These are phyloP conservation scores for Troilus luridus DNA, from an alignment of 2,888 invertebrate genomes.

Conservation along the genomic window DNA sequence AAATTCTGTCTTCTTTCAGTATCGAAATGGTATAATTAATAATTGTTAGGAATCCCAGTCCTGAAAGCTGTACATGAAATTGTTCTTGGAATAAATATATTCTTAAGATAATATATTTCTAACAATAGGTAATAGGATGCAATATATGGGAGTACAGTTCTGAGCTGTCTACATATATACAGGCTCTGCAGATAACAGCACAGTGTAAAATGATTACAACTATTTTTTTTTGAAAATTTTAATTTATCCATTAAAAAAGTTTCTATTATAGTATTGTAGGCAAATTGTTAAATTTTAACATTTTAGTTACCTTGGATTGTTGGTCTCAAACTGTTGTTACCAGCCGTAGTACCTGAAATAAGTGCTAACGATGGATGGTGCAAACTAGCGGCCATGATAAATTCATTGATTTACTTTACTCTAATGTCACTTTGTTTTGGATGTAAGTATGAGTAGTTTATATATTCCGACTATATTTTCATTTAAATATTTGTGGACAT, in stretches of 20 bases:
- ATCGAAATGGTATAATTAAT: too few relatives aligned
- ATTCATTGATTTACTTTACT: not conserved
- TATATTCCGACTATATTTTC: not conserved
- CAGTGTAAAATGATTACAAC: too few relatives aligned
- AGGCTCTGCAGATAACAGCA: too few relatives aligned
- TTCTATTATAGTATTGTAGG: too few relatives aligned
- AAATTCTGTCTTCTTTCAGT: too few relatives aligned
- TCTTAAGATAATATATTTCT: too few relatives aligned
- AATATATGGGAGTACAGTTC: too few relatives aligned
- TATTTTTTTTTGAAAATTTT: not conserved
- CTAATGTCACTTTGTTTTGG: not conserved
- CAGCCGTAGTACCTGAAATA: slow-evolving; percentile 5
- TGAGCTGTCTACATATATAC: too few relatives aligned
- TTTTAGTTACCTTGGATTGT: slow-evolving; percentile 17
- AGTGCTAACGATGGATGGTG: slow-evolving; percentile 10
- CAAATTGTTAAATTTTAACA: not conserved
- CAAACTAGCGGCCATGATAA: slow-evolving; percentile 40
- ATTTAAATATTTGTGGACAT: not conserved
- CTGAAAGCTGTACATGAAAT: too few relatives aligned
- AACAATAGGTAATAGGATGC: too few relatives aligned
- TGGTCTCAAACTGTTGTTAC: not conserved
- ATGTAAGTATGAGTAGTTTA: not conserved
- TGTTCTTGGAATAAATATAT: too few relatives aligned
- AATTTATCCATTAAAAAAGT: not conserved
- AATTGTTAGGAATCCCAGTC: too few relatives aligned